Evolutionary conservation across 64 coral and sea anemone genomes (phyloP).

Genomic region (Astreopora myriophthalma): DNA sequence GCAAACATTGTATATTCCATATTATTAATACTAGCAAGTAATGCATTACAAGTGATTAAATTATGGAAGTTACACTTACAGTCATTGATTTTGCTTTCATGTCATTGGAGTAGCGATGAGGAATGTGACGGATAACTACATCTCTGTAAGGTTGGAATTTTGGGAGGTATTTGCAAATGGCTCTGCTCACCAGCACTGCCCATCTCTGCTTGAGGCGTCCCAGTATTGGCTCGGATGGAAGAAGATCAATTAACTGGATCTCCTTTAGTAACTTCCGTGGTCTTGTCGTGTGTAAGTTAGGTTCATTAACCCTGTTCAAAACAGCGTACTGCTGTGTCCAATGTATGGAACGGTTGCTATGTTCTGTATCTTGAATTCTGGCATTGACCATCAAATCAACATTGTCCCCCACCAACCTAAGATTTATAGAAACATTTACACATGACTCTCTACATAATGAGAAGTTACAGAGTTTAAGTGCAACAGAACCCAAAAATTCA

Average conservation of each 20-base stretch:
- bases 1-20: slow-evolving; percentile 9
- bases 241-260: neutral
- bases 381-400: slow-evolving; percentile 38
- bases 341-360: slow-evolving; percentile 17
- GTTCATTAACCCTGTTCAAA: neutral
- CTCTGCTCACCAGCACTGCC: slow-evolving; percentile 28
- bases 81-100: slow-evolving; percentile 38
- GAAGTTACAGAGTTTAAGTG: neutral
- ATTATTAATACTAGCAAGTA: slow-evolving; percentile 2
- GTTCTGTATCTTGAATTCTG: neutral
- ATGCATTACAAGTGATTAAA: neutral
- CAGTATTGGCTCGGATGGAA: neutral
- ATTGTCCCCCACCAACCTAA: slow-evolving; percentile 36
- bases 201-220: neutral
- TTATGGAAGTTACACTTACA: slow-evolving; percentile 9
- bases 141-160: neutral
- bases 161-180: slow-evolving; percentile 2
- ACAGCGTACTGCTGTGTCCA: slow-evolving; percentile 51
- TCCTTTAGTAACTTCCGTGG: neutral
- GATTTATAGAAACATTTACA: neutral
- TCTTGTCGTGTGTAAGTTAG: neutral
- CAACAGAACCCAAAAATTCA: neutral
- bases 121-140: slow-evolving; percentile 32
- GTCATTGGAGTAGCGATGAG: neutral
- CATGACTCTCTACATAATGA: neutral